Base-by-base conservation (phyloP, 2,113 vertebrate species). In the Notiomystis cincta region DNA sequence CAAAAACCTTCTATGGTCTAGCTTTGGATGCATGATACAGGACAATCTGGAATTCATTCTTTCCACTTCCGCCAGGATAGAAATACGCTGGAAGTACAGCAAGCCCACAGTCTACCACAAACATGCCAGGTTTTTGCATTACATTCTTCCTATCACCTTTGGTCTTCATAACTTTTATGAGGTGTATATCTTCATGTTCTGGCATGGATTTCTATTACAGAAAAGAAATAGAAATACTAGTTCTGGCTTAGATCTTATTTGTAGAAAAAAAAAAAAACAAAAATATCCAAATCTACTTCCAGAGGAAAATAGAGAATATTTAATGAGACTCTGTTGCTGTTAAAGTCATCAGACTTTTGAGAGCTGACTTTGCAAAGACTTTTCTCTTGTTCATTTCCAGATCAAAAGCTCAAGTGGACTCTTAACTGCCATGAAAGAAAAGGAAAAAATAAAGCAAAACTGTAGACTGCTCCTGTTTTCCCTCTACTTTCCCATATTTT, bases 211-310 rank as follows among this genome's bases (percentile, higher is more conserved):
- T 77, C 33, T 76, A 69, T 42, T 48, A 56, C 13, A 57, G 45
- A n/a, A 33, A 62, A 58, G 7, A 67, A 88, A 67, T 27, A 2
- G 25, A 64, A 80, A 35, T 23, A 31, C 30, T 38, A 38, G 2
- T 31, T 69, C 13, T 69, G 14, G 6, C 11, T 70, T 6, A 10
- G 16, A n/a, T 65, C 30, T 60, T n/a, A n/a, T 35, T 38, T 58
- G 38, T 1, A n/a, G 3, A 8, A 50, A n/a, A 50, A 61, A n/a
- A n/a, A 44, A 35, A 54, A 7, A 8, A 8, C 0, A 3, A 45
- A 50, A 64, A 58, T 8, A 53, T 12, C 10, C 51, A 70, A 73
- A 79, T 50, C 20, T 69, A 61, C 9, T 67, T 91, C 14, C 42
- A 94, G 58, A 86, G 21, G 40, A 70, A 93, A 62, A 37, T 7